phyloP scores from a whole-genome alignment of 1,140 invertebrate genomes.

The Pseudomyrmex flavicornis region DNA sequence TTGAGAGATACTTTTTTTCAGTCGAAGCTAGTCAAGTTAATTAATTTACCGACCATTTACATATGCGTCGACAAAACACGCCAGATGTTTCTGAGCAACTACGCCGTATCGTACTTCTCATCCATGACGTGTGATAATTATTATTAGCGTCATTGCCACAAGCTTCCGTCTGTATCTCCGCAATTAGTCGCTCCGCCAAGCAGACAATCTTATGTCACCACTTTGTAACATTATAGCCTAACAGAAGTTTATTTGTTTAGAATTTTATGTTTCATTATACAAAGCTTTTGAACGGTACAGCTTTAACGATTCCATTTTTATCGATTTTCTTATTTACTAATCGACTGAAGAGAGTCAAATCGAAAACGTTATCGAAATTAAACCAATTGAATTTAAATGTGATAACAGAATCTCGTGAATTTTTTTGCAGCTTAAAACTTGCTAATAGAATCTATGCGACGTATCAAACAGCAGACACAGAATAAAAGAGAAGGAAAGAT shows the following conservation, averaged over 20 bases:
- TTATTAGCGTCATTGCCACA: slow-evolving; percentile 37
- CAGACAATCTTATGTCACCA: neutral
- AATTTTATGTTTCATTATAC: neutral
- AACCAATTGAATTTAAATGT: neutral
- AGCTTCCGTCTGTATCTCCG: slow-evolving; percentile 26
- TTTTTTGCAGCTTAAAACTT: neutral
- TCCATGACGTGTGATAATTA: slow-evolving; percentile 13
- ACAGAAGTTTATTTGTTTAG: neutral
- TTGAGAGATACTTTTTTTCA: too few species aligned
- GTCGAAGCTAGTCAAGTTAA: neutral
- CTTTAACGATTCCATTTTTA: neutral
- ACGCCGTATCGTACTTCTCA: neutral
- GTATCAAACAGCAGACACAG: neutral
- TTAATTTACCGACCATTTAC: slow-evolving; percentile 25
- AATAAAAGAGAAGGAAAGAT: neutral
- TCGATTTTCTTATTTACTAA: too few species aligned
- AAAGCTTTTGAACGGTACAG: neutral
- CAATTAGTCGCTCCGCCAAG: slow-evolving; percentile 8
- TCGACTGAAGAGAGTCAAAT: too few species aligned
- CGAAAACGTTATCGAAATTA: neutral
- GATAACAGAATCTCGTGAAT: neutral
- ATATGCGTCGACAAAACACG: slow-evolving; percentile 30
- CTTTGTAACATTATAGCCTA: neutral
- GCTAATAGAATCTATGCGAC: neutral
- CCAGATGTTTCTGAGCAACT: slow-evolving; percentile 47